phyloP scores from a whole-genome alignment of 2,888 invertebrate species.

The Scotopteryx bipunctaria region DNA sequence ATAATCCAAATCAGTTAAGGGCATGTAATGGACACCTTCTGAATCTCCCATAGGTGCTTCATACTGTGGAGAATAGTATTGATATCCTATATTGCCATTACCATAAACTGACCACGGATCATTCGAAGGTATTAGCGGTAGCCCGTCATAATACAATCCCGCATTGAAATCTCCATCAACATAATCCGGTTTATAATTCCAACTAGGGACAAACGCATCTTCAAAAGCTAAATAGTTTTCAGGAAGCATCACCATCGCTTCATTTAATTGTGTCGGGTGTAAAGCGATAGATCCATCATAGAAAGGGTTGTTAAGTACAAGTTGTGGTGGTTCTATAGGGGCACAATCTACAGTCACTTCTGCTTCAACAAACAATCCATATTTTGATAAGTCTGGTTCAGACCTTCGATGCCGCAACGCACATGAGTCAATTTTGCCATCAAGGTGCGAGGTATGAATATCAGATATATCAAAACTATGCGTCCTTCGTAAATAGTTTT shows the following conservation, averaged over 20 bases:
- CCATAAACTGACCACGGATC: slow-evolving; percentile 76
- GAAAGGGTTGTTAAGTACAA: slow-evolving; percentile 79
- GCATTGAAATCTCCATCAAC: slow-evolving; percentile 59
- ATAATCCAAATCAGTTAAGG: slow-evolving; percentile 73
- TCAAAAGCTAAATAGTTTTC: slow-evolving; percentile 81
- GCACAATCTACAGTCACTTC: slow-evolving; percentile 66
- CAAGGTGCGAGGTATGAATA: slow-evolving; percentile 58
- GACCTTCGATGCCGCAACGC: slow-evolving; percentile 62
- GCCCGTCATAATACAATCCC: slow-evolving; percentile 66
- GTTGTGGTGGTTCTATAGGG: slow-evolving; percentile 61
- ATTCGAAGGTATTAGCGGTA: slow-evolving; percentile 69
- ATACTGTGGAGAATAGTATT: slow-evolving; percentile 69
- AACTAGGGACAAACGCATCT: slow-evolving; percentile 77
- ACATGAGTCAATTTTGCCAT: slow-evolving; percentile 53
- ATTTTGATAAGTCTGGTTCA: slow-evolving; percentile 76
- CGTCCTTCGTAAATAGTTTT: slow-evolving; percentile 64
- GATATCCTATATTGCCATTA: slow-evolving; percentile 61
- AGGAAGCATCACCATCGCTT: slow-evolving; percentile 68
- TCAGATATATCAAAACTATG: slow-evolving; percentile 77
- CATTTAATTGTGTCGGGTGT: slow-evolving; percentile 59
- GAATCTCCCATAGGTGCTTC: slow-evolving; percentile 58
- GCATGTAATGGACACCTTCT: slow-evolving; percentile 68
- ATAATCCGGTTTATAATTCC: slow-evolving; percentile 71
- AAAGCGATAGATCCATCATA: slow-evolving; percentile 74
- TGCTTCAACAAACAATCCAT: slow-evolving; percentile 68